Base-by-base conservation (phyloP, 2,888 invertebrate species). In the Neria commutata region DNA sequence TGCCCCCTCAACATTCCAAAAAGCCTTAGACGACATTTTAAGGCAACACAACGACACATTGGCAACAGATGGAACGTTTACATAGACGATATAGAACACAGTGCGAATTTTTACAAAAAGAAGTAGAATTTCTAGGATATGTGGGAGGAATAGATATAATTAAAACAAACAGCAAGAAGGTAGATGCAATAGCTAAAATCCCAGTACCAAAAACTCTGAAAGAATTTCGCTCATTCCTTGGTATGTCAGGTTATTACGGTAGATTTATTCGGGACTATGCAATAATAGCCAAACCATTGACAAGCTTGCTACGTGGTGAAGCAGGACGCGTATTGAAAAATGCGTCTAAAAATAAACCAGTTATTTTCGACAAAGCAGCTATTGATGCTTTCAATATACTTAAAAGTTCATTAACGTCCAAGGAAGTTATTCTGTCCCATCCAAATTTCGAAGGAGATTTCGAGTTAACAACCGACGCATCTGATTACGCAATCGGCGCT, bases 161-260 rank as follows among this genome's bases (percentile, higher is more conserved):
- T 21, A 24, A 23, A 17, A 17, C 24, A 17, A 29, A 25, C 29
- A 16, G 17, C 19, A 26, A 29, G 19, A 8, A 40, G 21, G 46
- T 42, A 6, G 19, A 54, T 23, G 25, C 48, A 6, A 56, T 42
- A 48, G 25, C 29, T 57, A 14, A 29, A 29, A n/a, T n/a, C n/a
- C 46, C 57, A 24, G 25, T 23, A 25, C 57, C 54, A 5, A 56
- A 60, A 53, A 57, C 49, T 19, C 33, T 61, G 17, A 54, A 50
- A 46, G 54, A 54, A 33, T 21, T 53, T n/a, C n/a, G n/a, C n/a
- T n/a, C n/a, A n/a, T n/a, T n/a, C n/a, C n/a, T n/a, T n/a, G n/a
- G n/a, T n/a, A n/a, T n/a, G n/a, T n/a, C n/a, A n/a, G n/a, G n/a
- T n/a, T n/a, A n/a, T n/a, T n/a, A n/a, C n/a, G n/a, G n/a, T n/a